Conservation (phyloP, 37 sponge, comb jelly and placozoan genomes). For the Beroe forskalii region DNA sequence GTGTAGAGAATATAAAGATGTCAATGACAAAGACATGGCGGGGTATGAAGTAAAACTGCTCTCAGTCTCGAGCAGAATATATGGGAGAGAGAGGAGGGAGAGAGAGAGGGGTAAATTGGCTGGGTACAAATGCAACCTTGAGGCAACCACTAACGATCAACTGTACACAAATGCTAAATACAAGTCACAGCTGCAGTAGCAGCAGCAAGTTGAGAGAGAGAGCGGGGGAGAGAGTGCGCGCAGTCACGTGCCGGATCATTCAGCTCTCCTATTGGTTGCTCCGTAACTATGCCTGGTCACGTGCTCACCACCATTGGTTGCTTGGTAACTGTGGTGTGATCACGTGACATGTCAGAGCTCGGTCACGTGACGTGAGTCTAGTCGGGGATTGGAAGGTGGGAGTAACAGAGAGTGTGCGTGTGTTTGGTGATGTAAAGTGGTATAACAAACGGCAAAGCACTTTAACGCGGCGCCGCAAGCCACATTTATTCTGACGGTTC, state of each 20-base stretch:
- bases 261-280: neutral
- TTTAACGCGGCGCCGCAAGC: no score
- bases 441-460: neutral
- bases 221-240: neutral
- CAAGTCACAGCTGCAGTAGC: neutral
- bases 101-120: neutral
- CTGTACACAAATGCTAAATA: neutral
- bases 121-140: neutral
- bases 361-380: neutral
- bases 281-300: neutral
- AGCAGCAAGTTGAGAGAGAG: neutral
- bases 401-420: neutral
- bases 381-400: neutral
- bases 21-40: no score
- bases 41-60: no score
- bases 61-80: no score
- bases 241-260: neutral
- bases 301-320: neutral
- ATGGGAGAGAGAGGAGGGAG: neutral
- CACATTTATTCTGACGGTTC: no score
- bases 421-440: neutral
- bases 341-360: neutral
- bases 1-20: no score
- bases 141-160: neutral
- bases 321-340: neutral